phyloP scores from a whole-genome alignment of 2,888 invertebrate species.

The Linyphia triangularis region DNA sequence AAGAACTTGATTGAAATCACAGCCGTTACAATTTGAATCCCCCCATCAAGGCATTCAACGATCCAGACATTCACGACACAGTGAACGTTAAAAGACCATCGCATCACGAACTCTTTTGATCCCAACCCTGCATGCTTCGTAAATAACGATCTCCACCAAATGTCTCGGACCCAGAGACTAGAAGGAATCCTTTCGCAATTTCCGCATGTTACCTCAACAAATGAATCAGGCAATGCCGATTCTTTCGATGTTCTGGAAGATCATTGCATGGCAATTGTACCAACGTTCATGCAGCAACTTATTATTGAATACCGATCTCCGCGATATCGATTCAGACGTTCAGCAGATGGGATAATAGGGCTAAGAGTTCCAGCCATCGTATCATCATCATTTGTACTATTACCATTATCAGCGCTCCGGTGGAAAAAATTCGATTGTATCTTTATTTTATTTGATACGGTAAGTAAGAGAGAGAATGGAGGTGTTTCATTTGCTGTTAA shows the following conservation, averaged over 20 bases:
- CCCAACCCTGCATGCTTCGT: background rate
- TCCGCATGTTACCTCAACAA: background rate
- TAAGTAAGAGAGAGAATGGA: background rate
- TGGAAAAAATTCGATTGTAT: constrained; percentile 24
- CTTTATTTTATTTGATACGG: constrained; percentile 27
- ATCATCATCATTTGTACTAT: constrained; percentile 58
- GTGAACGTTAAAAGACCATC: background rate
- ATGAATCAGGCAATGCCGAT: background rate
- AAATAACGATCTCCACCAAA: background rate
- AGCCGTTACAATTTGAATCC: background rate
- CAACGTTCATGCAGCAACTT: background rate
- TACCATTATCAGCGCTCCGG: constrained; percentile 42
- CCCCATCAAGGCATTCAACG: background rate
- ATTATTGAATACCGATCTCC: constrained; percentile 60
- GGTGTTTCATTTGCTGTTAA: constrained; percentile 1
- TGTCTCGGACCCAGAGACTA: too few species aligned
- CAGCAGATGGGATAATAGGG: constrained; percentile 58
- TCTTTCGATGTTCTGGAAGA: background rate
- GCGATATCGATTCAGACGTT: constrained; percentile 41
- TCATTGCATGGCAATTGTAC: constrained; percentile 8
- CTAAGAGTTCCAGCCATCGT: background rate
- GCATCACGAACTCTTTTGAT: background rate
- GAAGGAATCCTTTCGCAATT: background rate
- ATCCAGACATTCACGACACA: background rate
- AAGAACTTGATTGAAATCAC: background rate